Base-by-base conservation (phyloP, 2,888 invertebrate species). In the Stomorhina lunata region DNA sequence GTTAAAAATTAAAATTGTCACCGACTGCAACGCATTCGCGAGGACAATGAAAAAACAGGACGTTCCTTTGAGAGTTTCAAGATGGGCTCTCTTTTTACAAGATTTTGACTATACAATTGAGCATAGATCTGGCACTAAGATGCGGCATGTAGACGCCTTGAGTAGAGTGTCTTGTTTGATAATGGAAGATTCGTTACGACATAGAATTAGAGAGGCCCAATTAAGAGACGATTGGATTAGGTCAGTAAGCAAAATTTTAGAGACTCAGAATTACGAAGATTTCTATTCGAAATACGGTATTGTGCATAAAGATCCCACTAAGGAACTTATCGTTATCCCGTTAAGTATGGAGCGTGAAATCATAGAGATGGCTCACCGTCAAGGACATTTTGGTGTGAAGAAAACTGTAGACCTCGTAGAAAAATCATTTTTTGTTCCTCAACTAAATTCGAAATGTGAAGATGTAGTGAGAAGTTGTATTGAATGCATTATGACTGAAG, bases 321-420 rank as follows among this genome's bases (percentile, higher is more conserved):
- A 17, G 57, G 20, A 57, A 17, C 17, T 57, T 57, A 12, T 32
- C n/a, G n/a, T n/a, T n/a, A n/a, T 32, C 34, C 57, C 7, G 17
- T 20, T 1, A n/a, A 32, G n/a, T 86, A 88, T 92, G 88, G 79
- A 65, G 2, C 55, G 69, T 0, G 87, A 90, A 75, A 91, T 9
- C 90, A 91, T n/a, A 84, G 84, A 72, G 86, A 72, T 32, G 85
- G 85, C 32, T 25, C 20, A 20, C 20, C 48, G 4, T 4, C 48
- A 20, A 48, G 12, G 20, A n/a, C n/a, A n/a, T n/a, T n/a, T n/a
- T n/a, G n/a, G n/a, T n/a, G n/a, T n/a, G n/a, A n/a, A n/a, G n/a
- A 89, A 88, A 65, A 88, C 84, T 0, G 84, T 83, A 29, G 75
- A 82, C 7, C 27, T 69, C 5, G 63, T 86, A n/a, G n/a, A n/a